Percentiles rank a stretch among this genome's conserved stretches.
These are phyloP conservation scores for Vulpes vulpes DNA, from an alignment of 2,113 vertebrate species.

Conservation along the genomic window DNA sequence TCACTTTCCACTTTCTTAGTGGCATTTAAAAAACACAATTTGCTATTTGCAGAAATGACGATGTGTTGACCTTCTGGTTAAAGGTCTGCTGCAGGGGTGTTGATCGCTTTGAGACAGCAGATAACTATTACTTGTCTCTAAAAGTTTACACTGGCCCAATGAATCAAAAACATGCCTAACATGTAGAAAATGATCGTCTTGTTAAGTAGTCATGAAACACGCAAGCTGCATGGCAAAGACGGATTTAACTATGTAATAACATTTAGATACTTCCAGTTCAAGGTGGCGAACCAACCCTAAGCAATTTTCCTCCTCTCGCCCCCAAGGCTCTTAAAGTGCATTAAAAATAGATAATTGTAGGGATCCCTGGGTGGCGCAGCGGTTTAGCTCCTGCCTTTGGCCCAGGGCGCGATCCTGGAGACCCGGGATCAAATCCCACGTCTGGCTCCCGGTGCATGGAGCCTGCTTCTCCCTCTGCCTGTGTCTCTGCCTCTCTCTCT, in stretches of 20 bases:
- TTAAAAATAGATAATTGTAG: background rate
- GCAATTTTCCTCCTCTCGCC: background rate
- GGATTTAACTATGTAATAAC: background rate
- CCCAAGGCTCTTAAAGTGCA: background rate
- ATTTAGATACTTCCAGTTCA: background rate
- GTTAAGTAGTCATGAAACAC: background rate
- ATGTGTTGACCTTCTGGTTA: slow-evolving; percentile 6
- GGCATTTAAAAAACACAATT: background rate
- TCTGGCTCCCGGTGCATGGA: no score
- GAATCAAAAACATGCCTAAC: background rate
- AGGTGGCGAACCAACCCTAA: background rate
- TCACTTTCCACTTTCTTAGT: background rate
- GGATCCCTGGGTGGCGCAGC: no score
- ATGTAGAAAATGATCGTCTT: background rate
- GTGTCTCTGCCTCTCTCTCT: no score
- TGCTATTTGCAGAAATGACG: slow-evolving; percentile 63
- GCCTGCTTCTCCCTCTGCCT: no score
- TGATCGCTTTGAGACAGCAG: background rate
- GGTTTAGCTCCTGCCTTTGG: no score
- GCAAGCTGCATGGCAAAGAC: background rate
- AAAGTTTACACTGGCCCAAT: background rate
- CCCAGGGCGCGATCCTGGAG: no score
- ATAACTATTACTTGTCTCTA: background rate
- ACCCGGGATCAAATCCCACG: no score
- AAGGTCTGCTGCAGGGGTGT: background rate